Percentiles rank a stretch among this genome's conserved stretches.
These are phyloP conservation scores for Polyodon spathula DNA, from an alignment of 2,113 vertebrate species.

Conservation along the genomic window DNA sequence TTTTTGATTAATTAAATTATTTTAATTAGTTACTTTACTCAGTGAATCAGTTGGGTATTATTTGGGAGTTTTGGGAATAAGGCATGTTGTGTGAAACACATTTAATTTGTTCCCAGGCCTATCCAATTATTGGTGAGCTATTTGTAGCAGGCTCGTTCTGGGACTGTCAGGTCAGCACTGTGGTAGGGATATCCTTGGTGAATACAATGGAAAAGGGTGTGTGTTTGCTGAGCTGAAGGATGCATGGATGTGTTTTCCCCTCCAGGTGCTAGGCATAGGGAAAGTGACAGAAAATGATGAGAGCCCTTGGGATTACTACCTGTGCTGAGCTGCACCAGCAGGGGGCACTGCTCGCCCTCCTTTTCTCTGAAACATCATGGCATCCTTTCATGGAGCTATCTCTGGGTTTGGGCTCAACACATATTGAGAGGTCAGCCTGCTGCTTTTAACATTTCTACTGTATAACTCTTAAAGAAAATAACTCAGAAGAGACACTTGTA, in stretches of 20 bases:
- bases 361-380: constrained; percentile 85
- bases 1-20: no score
- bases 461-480: neutral
- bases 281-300: constrained; percentile 96
- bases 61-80: no score
- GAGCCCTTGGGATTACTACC: constrained; percentile 69
- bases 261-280: constrained; percentile 85
- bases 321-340: constrained; percentile 81
- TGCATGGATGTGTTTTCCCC: constrained; percentile 14
- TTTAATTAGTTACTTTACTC: no score
- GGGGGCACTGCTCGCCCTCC: constrained; percentile 76
- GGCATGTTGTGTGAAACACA: no score
- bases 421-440: constrained; percentile 67
- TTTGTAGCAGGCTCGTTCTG: no score
- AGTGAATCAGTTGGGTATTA: no score
- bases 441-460: neutral
- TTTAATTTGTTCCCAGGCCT: constrained; percentile 48
- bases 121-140: no score
- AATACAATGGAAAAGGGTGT: neutral
- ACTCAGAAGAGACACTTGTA: no score
- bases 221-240: neutral
- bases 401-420: constrained; percentile 77
- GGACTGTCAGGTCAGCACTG: no score
- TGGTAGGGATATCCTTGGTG: no score
- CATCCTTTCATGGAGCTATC: constrained; percentile 80